Base-by-base conservation (phyloP, 1,140 invertebrate species). In the Brachionus paranguensis region DNA sequence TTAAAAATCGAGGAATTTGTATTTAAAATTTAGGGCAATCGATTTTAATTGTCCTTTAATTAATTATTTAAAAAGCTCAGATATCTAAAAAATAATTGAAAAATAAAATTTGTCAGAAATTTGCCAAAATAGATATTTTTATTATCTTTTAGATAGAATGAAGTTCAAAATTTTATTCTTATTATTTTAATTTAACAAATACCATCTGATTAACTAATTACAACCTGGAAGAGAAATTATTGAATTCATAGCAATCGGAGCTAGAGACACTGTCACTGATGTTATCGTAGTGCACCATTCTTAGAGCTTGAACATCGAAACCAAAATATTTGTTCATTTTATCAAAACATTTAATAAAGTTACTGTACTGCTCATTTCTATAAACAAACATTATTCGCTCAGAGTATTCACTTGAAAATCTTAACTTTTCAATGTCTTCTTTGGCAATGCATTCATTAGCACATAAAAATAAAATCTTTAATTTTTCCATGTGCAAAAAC, bases 271-370 rank as follows among this genome's bases (percentile, higher is more conserved):
- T 53, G 7, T 17, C 47, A 53, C 47, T 53, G 17, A 53, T 6
- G 17, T 6, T 14, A 10, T 53, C 47, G 1, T 17, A 1, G 6
- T 53, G n/a, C 17, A 53, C 7, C 14, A 53, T 53, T 53, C 47
- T 53, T 6, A 53, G 12, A 53, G 47, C 47, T 53, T 53, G 47
- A 53, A 53, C 47, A 53, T 53, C 29, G 14, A 70, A 37, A 11
- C 65, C 65, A 70, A 70, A 70, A 70, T 70, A 41, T 70, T 70
- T 70, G 33, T 33, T 43, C 27, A 33, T 37, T 70, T 70, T 70
- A 11, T 70, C 65, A n/a, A 70, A 70, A 70, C 5, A 70, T 70
- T 70, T n/a, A 8, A 37, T 37, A 14, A 70, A 27, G 0, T n/a
- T 3, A 29, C 29, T 11, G 37, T n/a, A 70, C 12, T 70, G 65